These are phyloP conservation scores for Pardosa pseudoannulata DNA, from an alignment of 2,888 invertebrate species.

Conservation along the genomic window DNA sequence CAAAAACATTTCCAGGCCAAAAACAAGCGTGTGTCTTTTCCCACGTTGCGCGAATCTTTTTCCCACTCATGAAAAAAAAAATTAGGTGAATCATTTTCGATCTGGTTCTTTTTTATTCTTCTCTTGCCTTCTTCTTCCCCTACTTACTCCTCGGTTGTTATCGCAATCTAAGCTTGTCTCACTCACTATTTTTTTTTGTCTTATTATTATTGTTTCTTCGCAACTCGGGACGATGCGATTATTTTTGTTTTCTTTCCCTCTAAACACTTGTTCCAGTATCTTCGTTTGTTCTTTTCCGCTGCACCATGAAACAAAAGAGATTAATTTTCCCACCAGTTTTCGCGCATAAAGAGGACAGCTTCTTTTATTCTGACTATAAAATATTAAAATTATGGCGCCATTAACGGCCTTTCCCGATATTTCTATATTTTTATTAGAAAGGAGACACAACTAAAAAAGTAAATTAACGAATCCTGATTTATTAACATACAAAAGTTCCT, in stretches of 20 bases:
- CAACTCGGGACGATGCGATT: background rate
- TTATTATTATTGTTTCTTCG: background rate
- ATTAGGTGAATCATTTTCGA: slow-evolving; percentile 10
- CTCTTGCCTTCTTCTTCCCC: background rate
- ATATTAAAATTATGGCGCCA: too few species aligned
- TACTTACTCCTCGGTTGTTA: background rate
- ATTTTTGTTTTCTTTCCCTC: background rate
- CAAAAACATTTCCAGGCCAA: background rate
- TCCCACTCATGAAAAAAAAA: background rate
- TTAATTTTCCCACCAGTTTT: too few species aligned
- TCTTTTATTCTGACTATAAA: too few species aligned
- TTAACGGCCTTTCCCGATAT: too few species aligned
- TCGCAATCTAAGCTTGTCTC: background rate
- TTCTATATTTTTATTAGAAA: too few species aligned
- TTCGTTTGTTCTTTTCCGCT: too few species aligned
- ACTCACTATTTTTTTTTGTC: background rate
- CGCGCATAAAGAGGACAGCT: too few species aligned
- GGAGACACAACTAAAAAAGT: too few species aligned
- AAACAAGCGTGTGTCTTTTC: background rate
- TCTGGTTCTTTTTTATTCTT: background rate
- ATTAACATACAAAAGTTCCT: too few species aligned
- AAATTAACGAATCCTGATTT: too few species aligned
- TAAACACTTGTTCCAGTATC: too few species aligned
- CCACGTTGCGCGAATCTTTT: background rate
- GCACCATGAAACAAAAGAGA: too few species aligned